phyloP scores from a whole-genome alignment of 2,113 vertebrate species.

The Cheirogaleus medius region DNA sequence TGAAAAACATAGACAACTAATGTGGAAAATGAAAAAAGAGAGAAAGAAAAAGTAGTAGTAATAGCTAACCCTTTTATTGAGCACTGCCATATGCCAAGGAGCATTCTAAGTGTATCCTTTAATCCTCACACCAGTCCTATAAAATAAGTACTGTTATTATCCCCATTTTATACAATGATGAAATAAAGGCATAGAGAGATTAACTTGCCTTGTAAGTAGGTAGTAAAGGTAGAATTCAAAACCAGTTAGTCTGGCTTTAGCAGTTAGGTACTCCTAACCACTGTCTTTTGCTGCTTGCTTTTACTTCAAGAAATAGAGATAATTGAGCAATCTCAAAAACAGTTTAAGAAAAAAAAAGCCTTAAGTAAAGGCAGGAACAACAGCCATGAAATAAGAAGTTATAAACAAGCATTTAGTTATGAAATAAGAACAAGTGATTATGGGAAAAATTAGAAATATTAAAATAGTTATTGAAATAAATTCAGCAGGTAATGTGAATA shows the following conservation, averaged over 20 bases:
- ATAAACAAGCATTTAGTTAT: neutral
- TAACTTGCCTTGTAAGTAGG: neutral
- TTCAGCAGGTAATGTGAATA: neutral
- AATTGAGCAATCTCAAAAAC: neutral
- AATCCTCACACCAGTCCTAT: neutral
- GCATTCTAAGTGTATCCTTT: neutral
- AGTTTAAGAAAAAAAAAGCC: neutral
- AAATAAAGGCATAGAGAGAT: neutral
- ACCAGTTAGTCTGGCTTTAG: neutral
- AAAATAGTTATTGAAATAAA: neutral
- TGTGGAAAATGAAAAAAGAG: neutral
- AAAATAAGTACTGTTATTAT: neutral
- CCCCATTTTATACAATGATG: neutral
- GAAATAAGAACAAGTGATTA: neutral
- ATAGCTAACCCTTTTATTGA: neutral
- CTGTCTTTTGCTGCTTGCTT: neutral
- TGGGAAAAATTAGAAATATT: neutral
- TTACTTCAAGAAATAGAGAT: neutral
- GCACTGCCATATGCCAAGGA: neutral
- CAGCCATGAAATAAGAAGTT: neutral
- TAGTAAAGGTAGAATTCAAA: conserved; percentile 10
- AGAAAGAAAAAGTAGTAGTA: neutral
- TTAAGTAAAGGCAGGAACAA: neutral
- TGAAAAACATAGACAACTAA: neutral
- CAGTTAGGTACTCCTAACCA: neutral